A percentile compares a stretch with the other conserved stretches of the same genome.
These are phyloP conservation scores for Enteromius thamalakanensis DNA, from an alignment of 2,797 vertebrate species.

Conservation along the genomic window DNA sequence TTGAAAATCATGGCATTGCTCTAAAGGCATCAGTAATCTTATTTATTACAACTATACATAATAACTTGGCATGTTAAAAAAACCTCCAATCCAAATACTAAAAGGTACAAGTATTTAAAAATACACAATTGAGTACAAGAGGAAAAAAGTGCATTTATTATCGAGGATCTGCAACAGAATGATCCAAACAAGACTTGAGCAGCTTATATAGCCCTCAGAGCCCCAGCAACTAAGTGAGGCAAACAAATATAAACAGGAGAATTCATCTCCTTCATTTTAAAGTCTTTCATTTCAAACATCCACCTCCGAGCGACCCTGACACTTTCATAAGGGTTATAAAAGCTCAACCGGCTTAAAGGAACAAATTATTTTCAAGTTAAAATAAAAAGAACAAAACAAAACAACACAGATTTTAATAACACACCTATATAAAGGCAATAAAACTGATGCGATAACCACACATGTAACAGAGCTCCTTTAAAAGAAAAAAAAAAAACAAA, in stretches of 20 bases:
- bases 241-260: conserved; percentile 34
- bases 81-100: not conserved
- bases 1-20: not conserved
- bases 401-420: conserved; percentile 64
- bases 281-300: conserved; percentile 38
- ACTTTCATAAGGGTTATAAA: conserved; percentile 49
- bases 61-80: not conserved
- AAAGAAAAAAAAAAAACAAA: conserved; percentile 29
- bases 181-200: conserved; percentile 56
- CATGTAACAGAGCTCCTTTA: conserved; percentile 69
- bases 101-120: conserved; percentile 9
- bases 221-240: conserved; percentile 46
- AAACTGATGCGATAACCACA: conserved; percentile 61
- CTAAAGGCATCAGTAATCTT: not conserved
- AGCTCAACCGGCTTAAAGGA: conserved; percentile 33
- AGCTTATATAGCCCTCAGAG: conserved; percentile 54
- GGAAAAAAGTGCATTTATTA: conserved; percentile 83
- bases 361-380: conserved; percentile 59
- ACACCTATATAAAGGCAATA: conserved; percentile 68
- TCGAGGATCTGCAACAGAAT: conserved; percentile 66
- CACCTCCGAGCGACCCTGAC: conserved; percentile 54
- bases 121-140: conserved; percentile 54
- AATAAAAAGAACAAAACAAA: conserved; percentile 68
- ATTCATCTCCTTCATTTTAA: conserved; percentile 33
- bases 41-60: not conserved